Evolutionary conservation across 2,113 vertebrate genomes (phyloP), one percentile per base, ranked within the genome.

Genomic region (Silurus glanis): DNA sequence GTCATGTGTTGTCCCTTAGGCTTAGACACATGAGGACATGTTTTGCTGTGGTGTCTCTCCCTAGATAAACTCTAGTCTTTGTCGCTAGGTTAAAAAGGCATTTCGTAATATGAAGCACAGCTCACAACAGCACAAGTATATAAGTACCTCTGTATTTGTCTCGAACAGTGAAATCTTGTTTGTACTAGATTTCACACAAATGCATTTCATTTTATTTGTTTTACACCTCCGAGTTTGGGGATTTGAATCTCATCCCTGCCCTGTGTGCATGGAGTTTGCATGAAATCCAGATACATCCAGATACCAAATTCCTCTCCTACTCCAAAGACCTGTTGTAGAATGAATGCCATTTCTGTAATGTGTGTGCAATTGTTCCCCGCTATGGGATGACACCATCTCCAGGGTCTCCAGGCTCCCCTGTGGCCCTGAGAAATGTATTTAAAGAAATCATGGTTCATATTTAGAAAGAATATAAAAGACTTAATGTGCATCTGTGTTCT

Each of bases 1-100:
- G 37, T 47, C 59, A 81, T 37, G 56, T 12, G 19, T 37, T 81
- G 17, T 62, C 58, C 28, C 19, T 81, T 10, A 62, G 79, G 58
- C 79, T 49, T 47, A n/a, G 80, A 81, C 19, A 62, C 80, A 81
- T n/a, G 49, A 51, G 47, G 21, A 76, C 74, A 25, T 78, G 75
- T 16, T 78, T 78, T 56, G 47, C 78, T 59, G 55, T 80, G 37
- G 71, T 51, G 0, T 74, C 37, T 72, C 45, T 74, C 45, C 47
- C 71, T 49, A 51, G 19, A 49, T 49, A 47, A 71, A 71, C 37
- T 3, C 17, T 45, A 49, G 45, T 21, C 71, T 23, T 1, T 49
- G 71, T 51, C 49, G 71, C 71, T 74, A 49, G 71, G 17, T 74
- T 49, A 25, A 55, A 75, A 69, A 17, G 17, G 37, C 19, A 47